These are phyloP conservation scores for Fopius arisanus DNA, from an alignment of 1,140 invertebrate genomes.

Conservation along the genomic window DNA sequence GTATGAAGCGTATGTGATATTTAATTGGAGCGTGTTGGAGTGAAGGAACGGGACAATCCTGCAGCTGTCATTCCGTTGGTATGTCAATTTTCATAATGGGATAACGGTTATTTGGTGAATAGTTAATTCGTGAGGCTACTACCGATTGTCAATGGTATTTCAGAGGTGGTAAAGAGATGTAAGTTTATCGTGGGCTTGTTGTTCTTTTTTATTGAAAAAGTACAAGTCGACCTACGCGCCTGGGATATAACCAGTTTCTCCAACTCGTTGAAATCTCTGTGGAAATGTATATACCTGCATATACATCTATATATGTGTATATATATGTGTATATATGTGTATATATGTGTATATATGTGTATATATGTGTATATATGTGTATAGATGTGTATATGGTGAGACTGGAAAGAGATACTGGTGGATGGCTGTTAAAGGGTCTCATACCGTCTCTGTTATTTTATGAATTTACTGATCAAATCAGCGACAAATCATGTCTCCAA, in stretches of 20 bases:
- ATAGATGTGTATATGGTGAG: neutral
- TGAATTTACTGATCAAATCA: neutral
- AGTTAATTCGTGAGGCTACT: neutral
- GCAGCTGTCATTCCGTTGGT: constrained; percentile 26
- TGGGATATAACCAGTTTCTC: constrained; percentile 47
- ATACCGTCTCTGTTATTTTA: neutral
- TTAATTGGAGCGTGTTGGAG: constrained; percentile 17
- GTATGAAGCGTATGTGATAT: constrained; percentile 16
- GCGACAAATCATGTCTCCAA: neutral
- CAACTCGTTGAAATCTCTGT: constrained; percentile 46
- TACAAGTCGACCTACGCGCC: constrained; percentile 33
- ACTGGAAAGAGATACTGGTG: neutral
- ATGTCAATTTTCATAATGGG: neutral
- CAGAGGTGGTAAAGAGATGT: neutral
- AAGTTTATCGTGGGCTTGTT: neutral
- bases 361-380: neutral
- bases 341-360: constrained; percentile 21
- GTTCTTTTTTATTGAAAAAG: constrained; percentile 10
- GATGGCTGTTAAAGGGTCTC: neutral
- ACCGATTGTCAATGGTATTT: neutral
- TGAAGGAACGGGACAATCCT: neutral
- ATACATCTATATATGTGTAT: constrained; percentile 17
- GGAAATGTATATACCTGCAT: constrained; percentile 27
- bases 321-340: constrained; percentile 8
- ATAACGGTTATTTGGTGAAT: constrained; percentile 8